A percentile compares a stretch with the other conserved stretches of the same genome.
Conservation (phyloP, 1,140 invertebrate genomes). For the Apis laboriosa region DNA sequence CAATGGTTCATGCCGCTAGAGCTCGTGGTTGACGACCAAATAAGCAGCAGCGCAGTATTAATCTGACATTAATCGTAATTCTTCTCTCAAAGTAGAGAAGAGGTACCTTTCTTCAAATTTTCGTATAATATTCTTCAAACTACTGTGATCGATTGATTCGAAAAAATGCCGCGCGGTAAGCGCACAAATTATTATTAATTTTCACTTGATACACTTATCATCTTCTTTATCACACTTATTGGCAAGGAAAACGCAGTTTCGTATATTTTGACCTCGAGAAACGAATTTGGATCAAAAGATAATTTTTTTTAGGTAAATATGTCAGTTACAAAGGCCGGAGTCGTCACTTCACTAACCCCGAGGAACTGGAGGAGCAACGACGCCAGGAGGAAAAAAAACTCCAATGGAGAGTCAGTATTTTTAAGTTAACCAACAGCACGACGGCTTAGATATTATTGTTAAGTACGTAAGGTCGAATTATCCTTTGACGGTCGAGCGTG, state of each 20-base stretch:
- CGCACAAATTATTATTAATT: constrained; percentile 14
- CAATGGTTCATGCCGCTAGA: constrained; percentile 37
- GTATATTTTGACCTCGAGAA: constrained; percentile 16
- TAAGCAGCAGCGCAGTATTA: constrained; percentile 46
- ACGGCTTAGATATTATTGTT: constrained; percentile 54
- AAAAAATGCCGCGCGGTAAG: constrained; percentile 55
- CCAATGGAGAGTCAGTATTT: constrained; percentile 85
- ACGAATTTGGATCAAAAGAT: background rate
- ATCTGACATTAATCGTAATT: constrained; percentile 44
- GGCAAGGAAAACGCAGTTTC: constrained; percentile 7
- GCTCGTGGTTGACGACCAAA: constrained; percentile 45
- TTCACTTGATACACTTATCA: background rate
- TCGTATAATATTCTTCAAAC: constrained; percentile 24
- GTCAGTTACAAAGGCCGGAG: constrained; percentile 95
- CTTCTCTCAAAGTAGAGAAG: constrained; percentile 10
- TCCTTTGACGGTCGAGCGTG: constrained; percentile 39
- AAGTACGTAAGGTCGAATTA: constrained; percentile 56
- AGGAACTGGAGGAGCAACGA: constrained; percentile 94
- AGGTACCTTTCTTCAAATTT: constrained; percentile 26
- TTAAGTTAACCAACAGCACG: constrained; percentile 67
- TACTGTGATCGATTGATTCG: background rate
- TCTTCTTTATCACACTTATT: constrained; percentile 17
- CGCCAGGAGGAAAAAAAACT: constrained; percentile 87
- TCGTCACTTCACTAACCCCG: constrained; percentile 95
- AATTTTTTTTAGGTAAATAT: constrained; percentile 87